Base-by-base conservation (phyloP, 2,888 invertebrate genomes). In the Anoplius nigerrimus region DNA sequence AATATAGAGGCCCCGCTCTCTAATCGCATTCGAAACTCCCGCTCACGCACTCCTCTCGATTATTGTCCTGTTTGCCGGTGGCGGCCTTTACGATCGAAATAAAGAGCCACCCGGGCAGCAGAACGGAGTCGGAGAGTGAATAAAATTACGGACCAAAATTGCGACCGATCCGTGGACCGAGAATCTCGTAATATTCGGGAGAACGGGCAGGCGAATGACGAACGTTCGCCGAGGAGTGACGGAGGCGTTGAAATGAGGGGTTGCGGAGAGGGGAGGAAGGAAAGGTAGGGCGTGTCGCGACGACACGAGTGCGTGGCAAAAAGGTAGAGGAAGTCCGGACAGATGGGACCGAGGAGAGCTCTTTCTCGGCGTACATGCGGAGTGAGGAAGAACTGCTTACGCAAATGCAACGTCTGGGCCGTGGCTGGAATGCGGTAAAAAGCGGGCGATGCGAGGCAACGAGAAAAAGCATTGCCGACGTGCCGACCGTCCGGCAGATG, bases 1-100 rank as follows among this genome's bases (percentile, higher is more conserved):
- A 60, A 73, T 78, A 69, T 78, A 76, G 66, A 75, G 66, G n/a
- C n/a, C n/a, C n/a, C 66, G 73, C n/a, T 66, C 69, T 73, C 79
- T 87, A 86, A 87, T 87, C 85, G 83, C 77, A 80, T 86, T 86
- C 85, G 83, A 86, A 86, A 80, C 82, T 69, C 80, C 67, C 71
- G 61, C 48, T 45, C 18, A 56, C 53, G 79, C 82, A 67, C 76
- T 67, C 70, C 63, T 52, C 75, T 57, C 80, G 79, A 80, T 83
- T 78, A 80, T 74, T 75, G 71, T 73, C 76, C 74, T 60, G 80
- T 77, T 78, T 78, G 69, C 72, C 62, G 71, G 75, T 66, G 77
- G 82, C n/a, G 42, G 58, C 45, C 79, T 82, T 83, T 78, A 76
- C 84, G 84, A 85, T 85, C 84, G 84, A 80, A 86, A 82, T 83